These are phyloP conservation scores for Chromoteleia sp. DNA, from an alignment of 2,888 invertebrate genomes.

Conservation along the genomic window DNA sequence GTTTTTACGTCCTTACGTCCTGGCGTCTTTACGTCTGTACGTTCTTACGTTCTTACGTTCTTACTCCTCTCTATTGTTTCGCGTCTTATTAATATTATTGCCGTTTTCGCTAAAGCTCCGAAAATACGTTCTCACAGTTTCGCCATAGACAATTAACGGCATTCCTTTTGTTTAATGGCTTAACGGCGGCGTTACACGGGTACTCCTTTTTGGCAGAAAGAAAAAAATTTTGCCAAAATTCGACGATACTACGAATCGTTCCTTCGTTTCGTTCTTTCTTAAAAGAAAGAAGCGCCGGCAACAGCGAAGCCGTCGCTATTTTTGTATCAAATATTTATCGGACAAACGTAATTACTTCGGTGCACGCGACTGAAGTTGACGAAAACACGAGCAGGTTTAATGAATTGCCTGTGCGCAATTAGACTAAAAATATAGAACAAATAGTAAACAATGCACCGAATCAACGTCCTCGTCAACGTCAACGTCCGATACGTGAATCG, in stretches of 20 bases:
- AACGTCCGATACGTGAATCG: slow-evolving; percentile 13
- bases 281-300: too few species aligned
- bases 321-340: too few species aligned
- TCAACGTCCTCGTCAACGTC: slow-evolving; percentile 24
- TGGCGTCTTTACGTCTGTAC: neutral
- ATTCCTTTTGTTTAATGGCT: slow-evolving; percentile 27
- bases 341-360: too few species aligned
- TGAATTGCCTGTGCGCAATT: too few species aligned
- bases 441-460: slow-evolving; percentile 41
- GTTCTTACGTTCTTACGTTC: slow-evolving; percentile 21
- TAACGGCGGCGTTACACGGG: neutral
- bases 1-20: slow-evolving; percentile 19
- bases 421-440: slow-evolving; percentile 44
- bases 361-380: too few species aligned
- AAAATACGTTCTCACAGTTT: slow-evolving; percentile 50
- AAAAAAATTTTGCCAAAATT: neutral
- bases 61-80: slow-evolving; percentile 1
- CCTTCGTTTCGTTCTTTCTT: too few species aligned
- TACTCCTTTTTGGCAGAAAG: neutral
- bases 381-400: too few species aligned
- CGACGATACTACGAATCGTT: too few species aligned
- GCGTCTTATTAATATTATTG: slow-evolving; percentile 56
- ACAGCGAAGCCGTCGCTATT: too few species aligned
- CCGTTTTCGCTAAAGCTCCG: slow-evolving; percentile 11
- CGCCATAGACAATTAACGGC: slow-evolving; percentile 32